Percentiles rank a stretch among this genome's conserved stretches.
Conservation (phyloP, 2,797 vertebrate genomes). For the Hozukius guyotensis region DNA sequence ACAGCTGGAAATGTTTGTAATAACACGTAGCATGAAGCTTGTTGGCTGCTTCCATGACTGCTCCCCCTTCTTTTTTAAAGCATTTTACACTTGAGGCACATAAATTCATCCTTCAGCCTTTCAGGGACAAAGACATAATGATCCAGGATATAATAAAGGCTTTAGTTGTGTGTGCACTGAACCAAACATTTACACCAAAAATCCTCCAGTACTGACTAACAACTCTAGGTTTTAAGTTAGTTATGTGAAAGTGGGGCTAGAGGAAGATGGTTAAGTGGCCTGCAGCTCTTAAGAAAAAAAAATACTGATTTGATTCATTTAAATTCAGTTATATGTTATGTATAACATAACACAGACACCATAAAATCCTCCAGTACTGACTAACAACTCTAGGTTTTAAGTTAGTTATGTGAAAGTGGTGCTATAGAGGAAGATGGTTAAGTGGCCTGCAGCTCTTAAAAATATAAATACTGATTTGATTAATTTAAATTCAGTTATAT, state of each 20-base stretch:
- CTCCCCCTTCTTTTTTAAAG: not conserved
- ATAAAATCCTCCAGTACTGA: not conserved
- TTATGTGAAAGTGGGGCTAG: too few relatives aligned
- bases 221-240: too few relatives aligned
- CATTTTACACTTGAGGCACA: conserved; percentile 15
- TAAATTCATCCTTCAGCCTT: conserved; percentile 30
- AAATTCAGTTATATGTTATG: too few relatives aligned
- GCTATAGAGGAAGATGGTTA: not conserved
- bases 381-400: not conserved
- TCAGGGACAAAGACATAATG: conserved; percentile 28
- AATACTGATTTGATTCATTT: too few relatives aligned
- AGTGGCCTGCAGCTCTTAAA: too few relatives aligned
- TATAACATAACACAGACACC: not conserved
- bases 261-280: too few relatives aligned
- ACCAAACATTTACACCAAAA: conserved; percentile 9
- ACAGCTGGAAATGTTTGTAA: conserved; percentile 43
- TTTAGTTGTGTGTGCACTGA: conserved; percentile 34
- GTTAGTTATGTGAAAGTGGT: not conserved
- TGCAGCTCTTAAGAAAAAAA: too few relatives aligned
- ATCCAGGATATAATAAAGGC: conserved; percentile 32
- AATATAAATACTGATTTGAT: not conserved
- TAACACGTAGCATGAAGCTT: conserved; percentile 25
- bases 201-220: not conserved
- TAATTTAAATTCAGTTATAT: not conserved
- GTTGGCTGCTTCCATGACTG: conserved; percentile 7